Evolutionary conservation across 2,113 vertebrate species (phyloP).

Genomic region (Melanocharis versteri): DNA sequence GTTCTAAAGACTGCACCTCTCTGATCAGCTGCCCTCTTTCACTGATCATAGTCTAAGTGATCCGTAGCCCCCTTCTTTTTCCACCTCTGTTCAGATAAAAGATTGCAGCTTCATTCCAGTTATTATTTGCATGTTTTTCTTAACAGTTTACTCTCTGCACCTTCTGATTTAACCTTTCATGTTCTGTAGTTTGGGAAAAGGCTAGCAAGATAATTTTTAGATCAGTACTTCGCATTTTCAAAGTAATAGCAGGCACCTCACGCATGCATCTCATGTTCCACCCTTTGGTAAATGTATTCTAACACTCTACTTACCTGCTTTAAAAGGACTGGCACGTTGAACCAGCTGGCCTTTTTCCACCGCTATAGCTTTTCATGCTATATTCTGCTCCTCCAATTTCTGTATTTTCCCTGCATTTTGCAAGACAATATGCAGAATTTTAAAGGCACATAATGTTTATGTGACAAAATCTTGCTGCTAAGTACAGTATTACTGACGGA

Average conservation of each 20-base stretch:
- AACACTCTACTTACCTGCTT: conserved; percentile 52
- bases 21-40: conserved; percentile 38
- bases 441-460: conserved; percentile 34
- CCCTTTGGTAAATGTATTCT: conserved; percentile 43
- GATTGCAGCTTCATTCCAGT: background rate
- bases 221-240: background rate
- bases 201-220: background rate
- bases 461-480: conserved; percentile 60
- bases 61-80: conserved; percentile 4
- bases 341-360: conserved; percentile 37
- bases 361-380: conserved; percentile 39
- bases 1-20: conserved; percentile 17
- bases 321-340: conserved; percentile 45
- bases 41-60: conserved; percentile 4
- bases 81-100: conserved; percentile 7
- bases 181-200: background rate
- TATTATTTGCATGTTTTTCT: conserved; percentile 24
- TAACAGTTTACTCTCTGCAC: background rate
- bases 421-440: conserved; percentile 30
- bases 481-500: conserved; percentile 67
- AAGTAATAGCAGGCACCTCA: conserved; percentile 28
- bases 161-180: background rate
- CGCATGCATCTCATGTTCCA: background rate
- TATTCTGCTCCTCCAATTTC: conserved; percentile 32
- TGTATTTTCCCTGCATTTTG: conserved; percentile 14